Evolutionary conservation across 92 coral and sea anemone species (phyloP).

Genomic region (Zoanthus sansibaricus): DNA sequence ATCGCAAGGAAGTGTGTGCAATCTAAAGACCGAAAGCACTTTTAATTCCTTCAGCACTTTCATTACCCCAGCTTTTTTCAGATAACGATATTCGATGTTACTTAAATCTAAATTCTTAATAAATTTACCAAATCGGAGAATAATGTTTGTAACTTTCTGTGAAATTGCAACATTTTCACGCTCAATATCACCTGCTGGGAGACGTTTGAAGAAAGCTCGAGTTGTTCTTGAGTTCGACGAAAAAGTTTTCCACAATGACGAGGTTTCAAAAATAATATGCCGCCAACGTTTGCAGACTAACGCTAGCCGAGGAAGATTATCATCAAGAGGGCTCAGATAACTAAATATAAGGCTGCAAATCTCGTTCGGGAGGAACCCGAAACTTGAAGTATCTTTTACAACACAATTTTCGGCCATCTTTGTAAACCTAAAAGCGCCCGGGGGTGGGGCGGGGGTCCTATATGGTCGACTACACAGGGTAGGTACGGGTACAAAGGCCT

Average conservation of each 20-base stretch:
- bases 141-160: slow-evolving; percentile 55
- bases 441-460: no score
- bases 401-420: slow-evolving; percentile 50
- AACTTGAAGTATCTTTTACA: not conserved
- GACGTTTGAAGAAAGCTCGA: slow-evolving; percentile 13
- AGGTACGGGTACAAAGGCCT: no score
- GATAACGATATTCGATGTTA: slow-evolving; percentile 55
- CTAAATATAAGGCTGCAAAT: slow-evolving; percentile 69
- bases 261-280: slow-evolving; percentile 62
- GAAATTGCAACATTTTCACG: slow-evolving; percentile 29
- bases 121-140: slow-evolving; percentile 41
- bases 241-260: slow-evolving; percentile 60
- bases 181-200: slow-evolving; percentile 1
- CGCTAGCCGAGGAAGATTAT: slow-evolving; percentile 59
- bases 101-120: slow-evolving; percentile 53
- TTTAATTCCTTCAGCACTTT: slow-evolving; percentile 57
- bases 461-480: no score
- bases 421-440: not conserved
- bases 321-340: slow-evolving; percentile 64
- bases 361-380: slow-evolving; percentile 64
- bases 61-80: slow-evolving; percentile 54
- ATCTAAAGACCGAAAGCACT: slow-evolving; percentile 14
- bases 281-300: slow-evolving; percentile 71
- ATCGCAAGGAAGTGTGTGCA: slow-evolving; percentile 61
- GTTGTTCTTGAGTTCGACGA: slow-evolving; percentile 35